phyloP scores from a whole-genome alignment of 2,888 invertebrate species.

The Xylophagus ater region DNA sequence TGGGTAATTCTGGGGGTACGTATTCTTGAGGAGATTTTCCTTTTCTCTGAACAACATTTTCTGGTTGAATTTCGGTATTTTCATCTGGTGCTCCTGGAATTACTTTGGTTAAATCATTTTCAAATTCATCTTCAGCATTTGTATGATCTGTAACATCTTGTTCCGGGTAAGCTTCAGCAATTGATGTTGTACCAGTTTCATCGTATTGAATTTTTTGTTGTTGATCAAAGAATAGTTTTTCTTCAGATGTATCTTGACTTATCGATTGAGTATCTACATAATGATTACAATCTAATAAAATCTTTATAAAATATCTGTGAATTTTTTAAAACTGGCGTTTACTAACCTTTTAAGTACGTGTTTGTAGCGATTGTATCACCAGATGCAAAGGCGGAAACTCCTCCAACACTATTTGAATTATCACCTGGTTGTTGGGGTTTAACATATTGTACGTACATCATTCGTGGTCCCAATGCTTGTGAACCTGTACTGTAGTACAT shows the following conservation, averaged over 20 bases:
- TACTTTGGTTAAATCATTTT: conserved; percentile 5
- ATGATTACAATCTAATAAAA: conserved; percentile 4
- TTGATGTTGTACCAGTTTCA: conserved; percentile 24
- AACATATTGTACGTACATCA: conserved; percentile 32
- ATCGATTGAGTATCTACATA: neutral
- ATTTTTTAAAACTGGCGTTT: neutral
- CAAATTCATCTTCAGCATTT: conserved; percentile 5
- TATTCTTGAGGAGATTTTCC: too few relatives aligned
- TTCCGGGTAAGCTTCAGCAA: conserved; percentile 35
- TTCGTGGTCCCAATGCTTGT: conserved; percentile 23
- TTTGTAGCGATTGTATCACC: conserved; percentile 35
- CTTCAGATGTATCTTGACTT: neutral
- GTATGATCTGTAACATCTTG: conserved; percentile 5
- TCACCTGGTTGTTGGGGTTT: conserved; percentile 31
- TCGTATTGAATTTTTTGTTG: neutral
- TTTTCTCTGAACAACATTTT: too few relatives aligned
- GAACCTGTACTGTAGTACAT: conserved; percentile 21
- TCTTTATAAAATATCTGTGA: conserved; percentile 1
- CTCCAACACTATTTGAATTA: conserved; percentile 30
- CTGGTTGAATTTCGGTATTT: conserved; percentile 8
- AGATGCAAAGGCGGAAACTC: conserved; percentile 34
- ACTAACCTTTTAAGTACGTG: conserved; percentile 34
- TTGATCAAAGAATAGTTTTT: conserved; percentile 3
- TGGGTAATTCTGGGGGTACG: neutral
- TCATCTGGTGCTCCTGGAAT: conserved; percentile 2